Percentiles rank a stretch among this genome's conserved stretches.
These are phyloP conservation scores for Phoenicopterus ruber DNA, from an alignment of 2,113 vertebrate species.

Conservation along the genomic window DNA sequence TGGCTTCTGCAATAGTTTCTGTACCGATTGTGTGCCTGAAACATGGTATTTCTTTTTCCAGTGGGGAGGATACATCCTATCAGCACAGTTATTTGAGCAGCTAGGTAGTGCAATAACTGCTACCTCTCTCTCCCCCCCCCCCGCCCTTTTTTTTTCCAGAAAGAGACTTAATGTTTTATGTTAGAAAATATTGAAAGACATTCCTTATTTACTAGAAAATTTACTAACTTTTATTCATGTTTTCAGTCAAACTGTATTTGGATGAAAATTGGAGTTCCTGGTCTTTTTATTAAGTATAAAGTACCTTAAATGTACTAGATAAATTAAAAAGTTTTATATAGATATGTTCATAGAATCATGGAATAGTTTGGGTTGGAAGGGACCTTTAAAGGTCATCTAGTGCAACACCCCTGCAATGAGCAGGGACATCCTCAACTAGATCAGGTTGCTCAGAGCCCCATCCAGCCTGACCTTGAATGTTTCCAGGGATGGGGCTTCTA, in stretches of 20 bases:
- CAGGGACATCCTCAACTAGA: too few relatives aligned
- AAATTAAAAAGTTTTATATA: neutral
- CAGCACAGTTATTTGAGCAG: neutral
- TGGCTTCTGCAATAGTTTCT: neutral
- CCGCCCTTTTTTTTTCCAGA: rapidly evolving
- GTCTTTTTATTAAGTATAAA: neutral
- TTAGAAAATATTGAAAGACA: neutral
- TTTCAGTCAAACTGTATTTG: neutral
- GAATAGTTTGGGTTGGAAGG: too few relatives aligned
- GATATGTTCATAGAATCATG: too few relatives aligned
- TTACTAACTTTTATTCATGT: neutral
- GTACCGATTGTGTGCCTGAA: neutral
- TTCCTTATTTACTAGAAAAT: neutral
- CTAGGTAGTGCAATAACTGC: too few relatives aligned
- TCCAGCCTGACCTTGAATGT: too few relatives aligned
- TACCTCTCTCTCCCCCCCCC: too few relatives aligned
- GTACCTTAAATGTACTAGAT: neutral
- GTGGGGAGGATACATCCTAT: neutral
- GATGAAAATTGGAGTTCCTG: neutral
- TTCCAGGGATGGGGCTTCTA: too few relatives aligned
- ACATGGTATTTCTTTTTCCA: neutral
- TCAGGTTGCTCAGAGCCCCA: too few relatives aligned
- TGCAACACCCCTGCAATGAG: too few relatives aligned
- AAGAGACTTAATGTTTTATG: neutral
- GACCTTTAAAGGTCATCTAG: too few relatives aligned